These are phyloP conservation scores for human DNA, from an alignment of 2,113 vertebrate genomes.

Conservation along the genomic window DNA sequence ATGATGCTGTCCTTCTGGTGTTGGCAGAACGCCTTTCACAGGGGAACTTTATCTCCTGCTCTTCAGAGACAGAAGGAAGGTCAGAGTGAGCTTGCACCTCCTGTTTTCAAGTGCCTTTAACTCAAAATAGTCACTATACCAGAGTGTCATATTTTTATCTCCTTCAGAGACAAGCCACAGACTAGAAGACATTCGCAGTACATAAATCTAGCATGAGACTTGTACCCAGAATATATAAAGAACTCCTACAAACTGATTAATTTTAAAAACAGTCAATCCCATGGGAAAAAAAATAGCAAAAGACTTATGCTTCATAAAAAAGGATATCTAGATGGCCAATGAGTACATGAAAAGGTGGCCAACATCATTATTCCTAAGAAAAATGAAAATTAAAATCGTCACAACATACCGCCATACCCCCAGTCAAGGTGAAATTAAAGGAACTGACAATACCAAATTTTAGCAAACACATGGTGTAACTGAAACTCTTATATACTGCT, in stretches of 20 bases:
- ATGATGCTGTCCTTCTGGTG: neutral
- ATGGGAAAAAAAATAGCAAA: neutral
- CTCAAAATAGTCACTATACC: neutral
- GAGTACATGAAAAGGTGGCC: neutral
- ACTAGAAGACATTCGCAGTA: neutral
- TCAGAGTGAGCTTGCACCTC: neutral
- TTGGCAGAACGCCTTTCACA: neutral
- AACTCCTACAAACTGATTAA: neutral
- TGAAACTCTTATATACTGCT: neutral
- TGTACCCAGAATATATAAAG: neutral
- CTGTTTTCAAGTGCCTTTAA: neutral
- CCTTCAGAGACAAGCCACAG: neutral
- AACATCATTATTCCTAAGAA: neutral
- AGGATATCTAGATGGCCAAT: neutral
- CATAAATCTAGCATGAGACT: neutral
- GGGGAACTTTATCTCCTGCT: neutral
- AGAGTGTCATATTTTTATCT: neutral
- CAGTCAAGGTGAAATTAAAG: neutral
- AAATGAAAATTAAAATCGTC: neutral
- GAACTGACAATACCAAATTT: neutral
- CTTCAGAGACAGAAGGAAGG: neutral
- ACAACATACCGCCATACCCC: neutral
- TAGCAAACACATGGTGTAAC: neutral
- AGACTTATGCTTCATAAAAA: neutral
- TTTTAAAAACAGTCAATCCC: neutral